Percentiles rank a stretch among this genome's conserved stretches.
phyloP scores from a whole-genome alignment of 2,888 invertebrate genomes.

The Ennomos erosarius region DNA sequence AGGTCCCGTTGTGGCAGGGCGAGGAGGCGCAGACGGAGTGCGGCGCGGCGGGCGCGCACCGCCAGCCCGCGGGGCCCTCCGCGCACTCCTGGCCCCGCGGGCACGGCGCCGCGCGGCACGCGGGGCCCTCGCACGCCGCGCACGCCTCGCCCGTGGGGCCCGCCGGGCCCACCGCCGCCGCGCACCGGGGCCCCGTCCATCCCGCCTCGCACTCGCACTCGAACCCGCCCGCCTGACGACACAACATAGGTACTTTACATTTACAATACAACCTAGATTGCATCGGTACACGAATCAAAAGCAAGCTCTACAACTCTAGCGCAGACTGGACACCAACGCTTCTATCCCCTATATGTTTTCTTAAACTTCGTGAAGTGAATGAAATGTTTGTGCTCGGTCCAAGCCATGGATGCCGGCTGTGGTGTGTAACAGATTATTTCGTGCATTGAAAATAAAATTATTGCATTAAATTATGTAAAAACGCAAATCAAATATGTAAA shows the following conservation, averaged over 20 bases:
- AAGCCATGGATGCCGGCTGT: no score
- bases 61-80: constrained; percentile 76
- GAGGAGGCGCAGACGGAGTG: constrained; percentile 88
- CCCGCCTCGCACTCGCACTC: constrained; percentile 84
- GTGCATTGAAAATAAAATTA: no score
- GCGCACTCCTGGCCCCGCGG: constrained; percentile 79
- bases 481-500: no score
- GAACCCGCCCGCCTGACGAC: constrained; percentile 67
- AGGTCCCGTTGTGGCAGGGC: constrained; percentile 92
- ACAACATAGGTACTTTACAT: constrained; percentile 59
- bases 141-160: constrained; percentile 79
- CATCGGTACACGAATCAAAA: no score
- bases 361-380: no score
- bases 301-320: no score
- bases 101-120: constrained; percentile 86
- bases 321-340: no score
- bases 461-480: no score
- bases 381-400: no score
- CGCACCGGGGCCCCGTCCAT: constrained; percentile 81
- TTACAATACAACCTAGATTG: no score
- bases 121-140: constrained; percentile 87
- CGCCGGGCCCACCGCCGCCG: constrained; percentile 80
- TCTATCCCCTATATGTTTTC: no score
- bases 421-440: no score
- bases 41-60: constrained; percentile 85